A percentile compares a stretch with the other conserved stretches of the same genome.
Conservation (phyloP, 2,113 vertebrate genomes). For the Numida meleagris region DNA sequence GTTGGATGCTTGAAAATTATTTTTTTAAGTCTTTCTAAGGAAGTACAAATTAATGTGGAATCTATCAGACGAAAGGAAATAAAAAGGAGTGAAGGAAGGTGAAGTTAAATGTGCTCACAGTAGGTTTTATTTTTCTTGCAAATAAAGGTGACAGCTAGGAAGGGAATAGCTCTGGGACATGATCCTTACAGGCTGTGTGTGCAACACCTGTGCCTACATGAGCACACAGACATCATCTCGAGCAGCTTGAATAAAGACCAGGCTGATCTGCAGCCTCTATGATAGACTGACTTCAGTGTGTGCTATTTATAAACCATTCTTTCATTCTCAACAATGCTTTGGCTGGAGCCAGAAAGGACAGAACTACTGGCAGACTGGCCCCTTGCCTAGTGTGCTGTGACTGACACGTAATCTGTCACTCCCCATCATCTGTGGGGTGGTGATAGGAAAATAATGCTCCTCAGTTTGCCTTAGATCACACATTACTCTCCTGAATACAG, state of each 20-base stretch:
- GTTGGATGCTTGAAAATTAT: neutral
- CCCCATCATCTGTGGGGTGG: conserved; percentile 66
- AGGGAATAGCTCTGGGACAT: conserved; percentile 46
- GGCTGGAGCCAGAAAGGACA: conserved; percentile 54
- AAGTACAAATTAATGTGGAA: conserved; percentile 18
- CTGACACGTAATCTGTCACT: conserved; percentile 67
- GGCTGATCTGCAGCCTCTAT: conserved; percentile 43
- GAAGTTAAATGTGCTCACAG: neutral
- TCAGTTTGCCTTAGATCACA: conserved; percentile 69
- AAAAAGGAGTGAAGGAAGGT: neutral
- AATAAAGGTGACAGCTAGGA: conserved; percentile 38
- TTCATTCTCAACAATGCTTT: conserved; percentile 55
- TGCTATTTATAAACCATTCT: conserved; percentile 58
- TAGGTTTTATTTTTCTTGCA: conserved; percentile 32
- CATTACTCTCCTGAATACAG: conserved; percentile 67
- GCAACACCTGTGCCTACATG: conserved; percentile 18
- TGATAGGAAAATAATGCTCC: conserved; percentile 73
- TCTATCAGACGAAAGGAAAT: conserved; percentile 1
- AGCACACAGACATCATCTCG: conserved; percentile 29
- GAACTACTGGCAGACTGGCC: conserved; percentile 43
- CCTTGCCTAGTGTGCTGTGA: conserved; percentile 59
- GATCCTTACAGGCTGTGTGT: conserved; percentile 37
- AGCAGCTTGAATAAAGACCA: conserved; percentile 53
- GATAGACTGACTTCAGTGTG: conserved; percentile 46
- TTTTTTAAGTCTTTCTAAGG: neutral